Evolutionary conservation across 1,140 invertebrate species (phyloP).

Genomic region (Drosophila truncata): DNA sequence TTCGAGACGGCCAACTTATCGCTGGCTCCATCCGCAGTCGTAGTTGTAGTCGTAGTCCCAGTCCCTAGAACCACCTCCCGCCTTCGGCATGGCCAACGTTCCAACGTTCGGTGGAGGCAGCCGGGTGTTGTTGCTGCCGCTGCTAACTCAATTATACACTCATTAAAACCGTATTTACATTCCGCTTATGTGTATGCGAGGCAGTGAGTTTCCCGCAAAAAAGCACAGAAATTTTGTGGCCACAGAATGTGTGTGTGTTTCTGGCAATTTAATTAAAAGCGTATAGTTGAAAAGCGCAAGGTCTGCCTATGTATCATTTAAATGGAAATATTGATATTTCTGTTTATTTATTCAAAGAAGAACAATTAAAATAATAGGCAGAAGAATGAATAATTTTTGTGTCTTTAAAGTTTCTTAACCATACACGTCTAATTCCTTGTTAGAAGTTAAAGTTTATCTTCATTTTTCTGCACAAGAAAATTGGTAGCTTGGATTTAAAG

Average conservation of each 20-base stretch:
- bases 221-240: conserved; percentile 54
- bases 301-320: background rate
- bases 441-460: too few species aligned
- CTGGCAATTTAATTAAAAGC: conserved; percentile 60
- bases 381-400: too few species aligned
- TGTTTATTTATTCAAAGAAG: background rate
- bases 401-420: too few species aligned
- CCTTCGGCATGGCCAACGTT: conserved; percentile 3
- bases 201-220: conserved; percentile 23
- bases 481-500: too few species aligned
- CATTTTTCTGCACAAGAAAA: too few species aligned
- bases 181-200: conserved; percentile 24
- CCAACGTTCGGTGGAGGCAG: background rate
- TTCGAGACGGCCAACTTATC: conserved; percentile 48
- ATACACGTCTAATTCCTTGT: too few species aligned
- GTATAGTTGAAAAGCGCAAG: conserved; percentile 10
- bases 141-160: conserved; percentile 64
- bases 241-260: conserved; percentile 48
- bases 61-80: conserved; percentile 6
- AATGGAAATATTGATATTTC: background rate
- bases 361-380: too few species aligned
- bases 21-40: conserved; percentile 13
- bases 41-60: conserved; percentile 5
- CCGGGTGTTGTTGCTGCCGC: conserved; percentile 32
- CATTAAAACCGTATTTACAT: conserved; percentile 62